A percentile compares a stretch with the other conserved stretches of the same genome.
Conservation (phyloP, 2,888 invertebrate genomes). For the Synanthedon formicaeformis region DNA sequence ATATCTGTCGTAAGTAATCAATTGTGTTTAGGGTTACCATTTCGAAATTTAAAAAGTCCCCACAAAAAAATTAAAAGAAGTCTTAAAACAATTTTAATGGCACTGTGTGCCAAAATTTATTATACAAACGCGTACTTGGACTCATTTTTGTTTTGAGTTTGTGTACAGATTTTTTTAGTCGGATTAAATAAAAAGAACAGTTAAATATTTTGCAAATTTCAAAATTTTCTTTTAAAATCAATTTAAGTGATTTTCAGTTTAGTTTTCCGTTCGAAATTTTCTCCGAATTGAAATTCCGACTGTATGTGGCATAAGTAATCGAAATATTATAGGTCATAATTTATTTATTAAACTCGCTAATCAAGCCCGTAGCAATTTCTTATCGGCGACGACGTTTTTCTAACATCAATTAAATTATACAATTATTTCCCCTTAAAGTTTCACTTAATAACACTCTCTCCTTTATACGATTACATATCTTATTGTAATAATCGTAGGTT, state of each 20-base stretch:
- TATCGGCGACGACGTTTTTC: conserved; percentile 43
- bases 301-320: background rate
- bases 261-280: too few species aligned
- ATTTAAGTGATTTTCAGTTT: background rate
- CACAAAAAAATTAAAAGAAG: too few species aligned
- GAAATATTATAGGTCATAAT: background rate
- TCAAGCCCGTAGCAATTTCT: conserved; percentile 29
- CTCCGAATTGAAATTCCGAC: too few species aligned
- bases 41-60: too few species aligned
- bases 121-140: too few species aligned
- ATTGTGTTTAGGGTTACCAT: conserved; percentile 22
- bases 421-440: conserved; percentile 9
- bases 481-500: conserved; percentile 14
- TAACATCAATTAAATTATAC: conserved; percentile 42
- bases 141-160: too few species aligned
- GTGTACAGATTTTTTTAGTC: too few species aligned
- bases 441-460: background rate
- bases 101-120: too few species aligned
- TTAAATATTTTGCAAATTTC: too few species aligned
- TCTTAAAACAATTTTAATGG: too few species aligned
- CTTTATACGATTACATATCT: background rate
- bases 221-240: too few species aligned
- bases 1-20: conserved; percentile 58
- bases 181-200: too few species aligned
- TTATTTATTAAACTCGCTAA: background rate